Percentiles rank a stretch among this genome's conserved stretches.
Conservation (phyloP, 2,797 vertebrate species). For the Coregonus sp. region DNA sequence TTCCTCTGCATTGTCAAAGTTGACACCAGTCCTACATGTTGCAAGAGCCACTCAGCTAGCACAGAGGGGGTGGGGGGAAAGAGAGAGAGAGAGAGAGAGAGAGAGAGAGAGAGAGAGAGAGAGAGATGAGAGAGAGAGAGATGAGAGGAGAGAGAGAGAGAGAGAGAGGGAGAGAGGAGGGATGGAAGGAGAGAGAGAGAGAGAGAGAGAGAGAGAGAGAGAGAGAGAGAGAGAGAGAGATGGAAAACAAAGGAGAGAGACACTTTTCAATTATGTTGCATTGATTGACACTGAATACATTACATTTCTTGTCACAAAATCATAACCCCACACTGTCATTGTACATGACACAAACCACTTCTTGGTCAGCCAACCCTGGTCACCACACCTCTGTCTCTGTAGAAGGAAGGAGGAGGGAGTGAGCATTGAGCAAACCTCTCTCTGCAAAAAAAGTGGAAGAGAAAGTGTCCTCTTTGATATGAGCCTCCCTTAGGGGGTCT, state of each 20-base stretch:
- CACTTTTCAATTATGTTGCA: not conserved
- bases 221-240: not conserved
- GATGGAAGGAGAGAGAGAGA: not conserved
- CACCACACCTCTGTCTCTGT: slow-evolving; percentile 40
- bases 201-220: not conserved
- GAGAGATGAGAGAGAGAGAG: no score
- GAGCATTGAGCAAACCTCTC: slow-evolving; percentile 41
- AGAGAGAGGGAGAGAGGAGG: not conserved
- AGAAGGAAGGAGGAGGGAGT: slow-evolving; percentile 7
- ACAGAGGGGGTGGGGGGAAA: not conserved
- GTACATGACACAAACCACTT: not conserved
- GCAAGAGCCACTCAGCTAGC: not conserved
- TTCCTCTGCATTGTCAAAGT: no score
- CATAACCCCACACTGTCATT: not conserved
- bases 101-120: not conserved
- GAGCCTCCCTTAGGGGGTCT: slow-evolving; percentile 66
- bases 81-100: not conserved
- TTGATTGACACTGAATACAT: not conserved
- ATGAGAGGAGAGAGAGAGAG: not conserved
- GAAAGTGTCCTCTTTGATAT: slow-evolving; percentile 65
- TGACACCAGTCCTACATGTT: no score
- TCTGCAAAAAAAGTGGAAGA: slow-evolving; percentile 40
- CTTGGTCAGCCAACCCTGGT: slow-evolving; percentile 15
- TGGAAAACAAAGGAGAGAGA: not conserved
- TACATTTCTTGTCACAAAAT: not conserved